These are phyloP conservation scores for Anagrus nilaparvatae DNA, from an alignment of 1,140 invertebrate species.

Conservation along the genomic window DNA sequence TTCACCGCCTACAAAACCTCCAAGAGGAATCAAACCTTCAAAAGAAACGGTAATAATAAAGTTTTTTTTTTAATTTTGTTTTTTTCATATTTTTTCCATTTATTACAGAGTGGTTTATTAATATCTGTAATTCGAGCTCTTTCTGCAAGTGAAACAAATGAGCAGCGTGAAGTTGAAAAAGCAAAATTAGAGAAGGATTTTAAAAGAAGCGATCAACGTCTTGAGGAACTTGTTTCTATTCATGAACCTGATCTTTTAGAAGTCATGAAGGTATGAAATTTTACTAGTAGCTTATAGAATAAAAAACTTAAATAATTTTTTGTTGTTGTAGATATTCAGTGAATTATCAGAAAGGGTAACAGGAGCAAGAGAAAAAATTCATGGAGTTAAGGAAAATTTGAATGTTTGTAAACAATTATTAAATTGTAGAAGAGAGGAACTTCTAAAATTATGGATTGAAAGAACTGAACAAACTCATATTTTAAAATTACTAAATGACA, in stretches of 20 bases:
- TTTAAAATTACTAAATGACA: slow-evolving; percentile 75
- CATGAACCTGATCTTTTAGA: slow-evolving; percentile 82
- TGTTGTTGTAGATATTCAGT: slow-evolving; percentile 58
- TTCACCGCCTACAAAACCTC: slow-evolving; percentile 63
- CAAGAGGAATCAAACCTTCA: slow-evolving; percentile 66
- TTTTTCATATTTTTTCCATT: slow-evolving; percentile 5
- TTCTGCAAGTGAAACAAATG: slow-evolving; percentile 86
- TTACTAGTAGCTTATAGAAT: no score
- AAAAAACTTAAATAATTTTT: slow-evolving; percentile 2
- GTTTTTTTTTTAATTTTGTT: slow-evolving; percentile 11
- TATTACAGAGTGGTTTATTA: slow-evolving; percentile 70
- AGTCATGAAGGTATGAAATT: slow-evolving; percentile 60
- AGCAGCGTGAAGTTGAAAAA: slow-evolving; percentile 89
- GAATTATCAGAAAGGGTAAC: slow-evolving; percentile 67
- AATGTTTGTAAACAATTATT: slow-evolving; percentile 82
- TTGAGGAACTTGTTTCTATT: slow-evolving; percentile 79
- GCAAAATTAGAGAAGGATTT: slow-evolving; percentile 88
- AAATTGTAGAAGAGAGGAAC: slow-evolving; percentile 83
- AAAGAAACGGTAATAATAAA: slow-evolving; percentile 60
- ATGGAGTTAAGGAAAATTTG: slow-evolving; percentile 79
- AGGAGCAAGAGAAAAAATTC: slow-evolving; percentile 70
- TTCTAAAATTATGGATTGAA: slow-evolving; percentile 86
- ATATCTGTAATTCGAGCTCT: slow-evolving; percentile 88
- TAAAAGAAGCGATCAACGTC: slow-evolving; percentile 75
- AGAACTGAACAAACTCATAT: slow-evolving; percentile 88